Evolutionary conservation across 1,140 invertebrate genomes (phyloP).

Genomic region (Scaptomyza montana): DNA sequence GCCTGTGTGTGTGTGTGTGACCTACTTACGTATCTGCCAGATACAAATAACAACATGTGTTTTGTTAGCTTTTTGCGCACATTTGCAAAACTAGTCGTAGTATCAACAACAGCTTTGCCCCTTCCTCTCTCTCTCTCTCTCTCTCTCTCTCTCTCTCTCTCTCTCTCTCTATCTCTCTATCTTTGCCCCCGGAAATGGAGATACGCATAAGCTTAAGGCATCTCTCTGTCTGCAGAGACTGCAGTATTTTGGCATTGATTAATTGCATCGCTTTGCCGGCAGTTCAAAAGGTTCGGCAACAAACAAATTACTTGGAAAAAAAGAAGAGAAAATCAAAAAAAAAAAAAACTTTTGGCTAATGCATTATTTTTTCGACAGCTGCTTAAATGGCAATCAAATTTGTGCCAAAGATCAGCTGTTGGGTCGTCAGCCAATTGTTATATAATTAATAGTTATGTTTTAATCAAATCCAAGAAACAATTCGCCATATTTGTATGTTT

Average conservation of each 20-base stretch:
- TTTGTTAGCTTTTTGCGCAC: constrained; percentile 13
- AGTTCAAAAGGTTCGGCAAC: constrained; percentile 43
- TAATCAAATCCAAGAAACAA: too few relatives aligned
- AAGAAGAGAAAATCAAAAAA: background rate
- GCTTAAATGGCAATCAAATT: constrained; percentile 21
- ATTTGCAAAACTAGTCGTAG: constrained; percentile 16
- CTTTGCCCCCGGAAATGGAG: constrained; percentile 24
- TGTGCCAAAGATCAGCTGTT: constrained; percentile 9
- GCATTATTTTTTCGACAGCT: constrained; percentile 27
- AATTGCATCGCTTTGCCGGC: constrained; percentile 31
- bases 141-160: constrained; percentile 6
- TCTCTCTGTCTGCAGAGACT: constrained; percentile 18
- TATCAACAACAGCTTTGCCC: constrained; percentile 36
- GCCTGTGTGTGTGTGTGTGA: constrained; percentile 48
- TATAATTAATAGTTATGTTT: background rate
- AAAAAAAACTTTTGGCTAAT: constrained; percentile 13
- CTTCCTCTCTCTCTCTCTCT: background rate
- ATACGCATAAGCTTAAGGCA: background rate
- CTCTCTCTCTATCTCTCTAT: background rate
- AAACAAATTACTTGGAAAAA: constrained; percentile 35
- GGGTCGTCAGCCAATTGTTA: background rate
- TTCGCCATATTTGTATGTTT: background rate
- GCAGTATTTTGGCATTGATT: constrained; percentile 46
- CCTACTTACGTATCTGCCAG: constrained; percentile 71
- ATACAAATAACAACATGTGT: constrained; percentile 73